Evolutionary conservation across 1,140 invertebrate species (phyloP).

Genomic region (Cotesia typhae): DNA sequence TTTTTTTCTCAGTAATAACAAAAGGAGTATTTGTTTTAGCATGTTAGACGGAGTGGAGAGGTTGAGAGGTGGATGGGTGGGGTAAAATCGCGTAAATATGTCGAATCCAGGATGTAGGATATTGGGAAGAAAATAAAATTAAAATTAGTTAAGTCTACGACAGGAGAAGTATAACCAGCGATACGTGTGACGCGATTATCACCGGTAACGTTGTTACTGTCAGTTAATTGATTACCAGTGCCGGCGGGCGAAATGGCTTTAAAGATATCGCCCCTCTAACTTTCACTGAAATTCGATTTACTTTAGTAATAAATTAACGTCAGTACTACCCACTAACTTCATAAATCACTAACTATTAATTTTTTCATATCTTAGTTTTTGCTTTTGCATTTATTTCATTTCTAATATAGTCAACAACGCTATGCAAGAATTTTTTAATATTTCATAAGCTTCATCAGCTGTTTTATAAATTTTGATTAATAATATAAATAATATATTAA

Average conservation of each 20-base stretch:
- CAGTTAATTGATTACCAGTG: constrained; percentile 35
- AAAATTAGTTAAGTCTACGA: background rate
- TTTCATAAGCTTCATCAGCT: too few relatives aligned
- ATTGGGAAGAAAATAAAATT: too few relatives aligned
- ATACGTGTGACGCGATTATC: constrained; percentile 27
- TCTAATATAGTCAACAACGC: too few relatives aligned
- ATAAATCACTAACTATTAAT: background rate
- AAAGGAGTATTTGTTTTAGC: too few relatives aligned
- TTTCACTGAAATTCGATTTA: constrained; percentile 25
- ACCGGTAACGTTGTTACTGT: constrained; percentile 27
- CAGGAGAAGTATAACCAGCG: background rate
- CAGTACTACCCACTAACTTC: constrained; percentile 10
- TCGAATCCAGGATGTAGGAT: background rate
- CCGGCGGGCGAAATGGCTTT: constrained; percentile 19
- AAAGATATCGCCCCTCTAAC: constrained; percentile 27
- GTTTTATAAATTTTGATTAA: too few relatives aligned
- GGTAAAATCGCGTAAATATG: constrained; percentile 14
- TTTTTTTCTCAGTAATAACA: too few relatives aligned
- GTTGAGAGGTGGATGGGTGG: background rate
- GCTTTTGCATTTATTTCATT: background rate
- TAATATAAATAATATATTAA: too few relatives aligned
- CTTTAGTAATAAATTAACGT: constrained; percentile 24
- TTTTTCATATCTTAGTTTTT: background rate
- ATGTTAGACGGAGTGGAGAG: too few relatives aligned
- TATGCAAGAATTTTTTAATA: too few relatives aligned